Evolutionary conservation across 2,888 invertebrate species (phyloP).

Genomic region (Cyaniris semiargus): DNA sequence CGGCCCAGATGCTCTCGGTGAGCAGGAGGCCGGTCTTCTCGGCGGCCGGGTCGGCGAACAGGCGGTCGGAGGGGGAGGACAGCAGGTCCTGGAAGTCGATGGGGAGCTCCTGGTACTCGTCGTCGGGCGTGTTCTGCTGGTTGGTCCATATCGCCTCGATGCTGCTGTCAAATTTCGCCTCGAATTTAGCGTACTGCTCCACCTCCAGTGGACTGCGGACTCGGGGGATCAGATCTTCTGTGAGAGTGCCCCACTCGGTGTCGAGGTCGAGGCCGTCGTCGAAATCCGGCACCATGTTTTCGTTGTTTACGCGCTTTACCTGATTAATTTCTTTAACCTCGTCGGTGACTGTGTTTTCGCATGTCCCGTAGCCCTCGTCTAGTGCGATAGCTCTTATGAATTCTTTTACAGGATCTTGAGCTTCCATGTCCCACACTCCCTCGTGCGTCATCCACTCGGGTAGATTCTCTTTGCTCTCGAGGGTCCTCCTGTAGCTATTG

Average conservation of each 20-base stretch:
- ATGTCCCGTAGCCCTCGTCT: slow-evolving; percentile 77
- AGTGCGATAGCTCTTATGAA: slow-evolving; percentile 71
- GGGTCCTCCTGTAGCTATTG: slow-evolving; percentile 68
- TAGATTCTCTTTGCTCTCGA: slow-evolving; percentile 70
- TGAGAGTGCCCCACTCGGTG: slow-evolving; percentile 64
- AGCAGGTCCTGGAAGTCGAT: slow-evolving; percentile 81
- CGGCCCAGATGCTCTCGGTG: slow-evolving; percentile 63
- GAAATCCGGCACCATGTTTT: slow-evolving; percentile 64
- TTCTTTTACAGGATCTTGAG: slow-evolving; percentile 73
- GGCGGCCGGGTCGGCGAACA: slow-evolving; percentile 65
- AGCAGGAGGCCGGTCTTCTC: slow-evolving; percentile 62
- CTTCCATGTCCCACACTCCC: slow-evolving; percentile 76
- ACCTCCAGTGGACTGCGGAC: slow-evolving; percentile 67
- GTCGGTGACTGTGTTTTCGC: slow-evolving; percentile 72
- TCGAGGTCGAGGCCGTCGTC: slow-evolving; percentile 61
- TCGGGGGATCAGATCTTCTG: slow-evolving; percentile 58
- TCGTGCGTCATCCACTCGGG: slow-evolving; percentile 80
- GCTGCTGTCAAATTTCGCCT: slow-evolving; percentile 85
- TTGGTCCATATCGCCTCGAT: slow-evolving; percentile 85
- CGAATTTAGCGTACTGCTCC: slow-evolving; percentile 80
- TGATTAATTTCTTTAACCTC: slow-evolving; percentile 58
- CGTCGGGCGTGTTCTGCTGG: slow-evolving; percentile 74
- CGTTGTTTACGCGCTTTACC: slow-evolving; percentile 53
- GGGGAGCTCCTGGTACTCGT: slow-evolving; percentile 82
- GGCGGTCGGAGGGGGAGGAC: slow-evolving; percentile 79